phyloP scores from a whole-genome alignment of 2,888 invertebrate genomes.

The Torymus tubicola region DNA sequence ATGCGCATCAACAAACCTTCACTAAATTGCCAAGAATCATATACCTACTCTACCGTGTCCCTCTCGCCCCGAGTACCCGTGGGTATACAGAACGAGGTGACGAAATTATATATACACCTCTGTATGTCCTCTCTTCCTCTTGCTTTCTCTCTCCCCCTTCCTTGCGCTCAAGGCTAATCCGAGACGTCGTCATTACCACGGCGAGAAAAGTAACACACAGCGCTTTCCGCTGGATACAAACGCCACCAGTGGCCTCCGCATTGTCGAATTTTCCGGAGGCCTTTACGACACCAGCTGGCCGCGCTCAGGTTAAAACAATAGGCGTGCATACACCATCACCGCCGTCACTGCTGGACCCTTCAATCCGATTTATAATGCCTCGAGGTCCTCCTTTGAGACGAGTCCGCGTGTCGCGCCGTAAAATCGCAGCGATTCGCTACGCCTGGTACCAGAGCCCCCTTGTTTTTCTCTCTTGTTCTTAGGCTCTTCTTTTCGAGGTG shows the following conservation, averaged over 20 bases:
- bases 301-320: neutral
- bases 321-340: neutral
- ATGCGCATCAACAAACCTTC: too few species aligned
- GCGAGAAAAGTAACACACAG: neutral
- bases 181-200: neutral
- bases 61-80: neutral
- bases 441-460: neutral
- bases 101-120: neutral
- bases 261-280: neutral
- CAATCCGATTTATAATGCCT: slow-evolving; percentile 3
- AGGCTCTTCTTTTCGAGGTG: neutral
- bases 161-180: slow-evolving; percentile 25
- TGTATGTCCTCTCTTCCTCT: neutral
- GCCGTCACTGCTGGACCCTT: neutral
- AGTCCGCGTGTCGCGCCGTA: slow-evolving; percentile 30
- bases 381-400: neutral
- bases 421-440: slow-evolving; percentile 41
- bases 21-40: too few species aligned
- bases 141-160: neutral
- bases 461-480: too few species aligned
- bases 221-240: too few species aligned
- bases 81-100: slow-evolving; percentile 7
- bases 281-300: slow-evolving; percentile 19
- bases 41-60: too few species aligned
- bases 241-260: neutral